These are phyloP conservation scores for Macrophya annulata DNA, from an alignment of 2,888 invertebrate genomes.

Conservation along the genomic window DNA sequence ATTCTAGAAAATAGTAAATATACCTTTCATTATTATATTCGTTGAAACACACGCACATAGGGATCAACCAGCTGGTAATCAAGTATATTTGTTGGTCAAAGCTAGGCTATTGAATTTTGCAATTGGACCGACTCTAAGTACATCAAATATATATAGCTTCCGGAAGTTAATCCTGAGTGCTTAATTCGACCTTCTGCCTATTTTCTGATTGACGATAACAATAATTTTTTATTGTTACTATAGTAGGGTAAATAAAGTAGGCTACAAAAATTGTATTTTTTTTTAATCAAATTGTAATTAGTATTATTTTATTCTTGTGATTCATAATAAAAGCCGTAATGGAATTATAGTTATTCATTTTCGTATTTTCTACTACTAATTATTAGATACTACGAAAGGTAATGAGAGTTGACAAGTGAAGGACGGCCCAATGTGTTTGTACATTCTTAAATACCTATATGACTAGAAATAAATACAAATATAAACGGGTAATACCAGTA, in stretches of 20 bases:
- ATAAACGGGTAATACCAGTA: constrained; percentile 58
- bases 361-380: constrained; percentile 2
- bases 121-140: not conserved
- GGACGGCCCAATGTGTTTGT: constrained; percentile 61
- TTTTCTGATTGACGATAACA: not conserved
- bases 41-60: not conserved
- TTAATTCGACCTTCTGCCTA: not conserved
- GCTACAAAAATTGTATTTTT: not conserved
- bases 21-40: constrained; percentile 1
- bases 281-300: constrained; percentile 24
- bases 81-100: not conserved
- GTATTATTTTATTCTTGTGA: constrained; percentile 17
- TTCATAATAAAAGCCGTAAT: not conserved
- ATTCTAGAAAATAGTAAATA: constrained; percentile 4
- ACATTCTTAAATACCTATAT: constrained; percentile 64
- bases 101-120: not conserved
- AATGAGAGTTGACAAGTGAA: constrained; percentile 25
- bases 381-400: constrained; percentile 3
- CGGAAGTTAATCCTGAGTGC: not conserved
- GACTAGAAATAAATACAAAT: constrained; percentile 68
- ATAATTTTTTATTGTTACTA: not conserved
- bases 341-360: not conserved
- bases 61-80: not conserved
- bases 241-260: constrained; percentile 7
- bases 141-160: not conserved